Evolutionary conservation across 2,888 invertebrate species (phyloP).

Genomic region (Zygothrica quintamaculata): DNA sequence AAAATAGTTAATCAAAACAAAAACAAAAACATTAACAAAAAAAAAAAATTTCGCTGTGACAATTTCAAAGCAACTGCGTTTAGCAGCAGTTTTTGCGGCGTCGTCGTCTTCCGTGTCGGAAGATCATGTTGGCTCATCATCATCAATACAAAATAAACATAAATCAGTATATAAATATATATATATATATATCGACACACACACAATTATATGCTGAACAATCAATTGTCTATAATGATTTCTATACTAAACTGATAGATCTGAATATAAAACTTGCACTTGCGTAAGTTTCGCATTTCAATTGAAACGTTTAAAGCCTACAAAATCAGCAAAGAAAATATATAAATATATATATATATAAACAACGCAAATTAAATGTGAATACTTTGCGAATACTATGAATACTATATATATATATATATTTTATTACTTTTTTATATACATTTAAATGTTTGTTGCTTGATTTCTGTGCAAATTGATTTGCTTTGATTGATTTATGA

Average conservation of each 20-base stretch:
- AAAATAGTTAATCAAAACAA: conserved; percentile 62
- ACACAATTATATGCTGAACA: conserved; percentile 16
- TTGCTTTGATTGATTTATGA: too few species aligned
- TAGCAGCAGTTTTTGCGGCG: conserved; percentile 27
- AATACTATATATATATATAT: too few species aligned
- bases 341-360: too few species aligned
- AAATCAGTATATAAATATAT: conserved; percentile 11
- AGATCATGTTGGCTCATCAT: conserved; percentile 56
- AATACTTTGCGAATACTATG: too few species aligned
- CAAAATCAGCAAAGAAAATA: conserved; percentile 39
- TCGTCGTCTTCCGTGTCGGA: conserved; percentile 77
- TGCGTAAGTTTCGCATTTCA: conserved; percentile 61
- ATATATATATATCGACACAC: conserved; percentile 8
- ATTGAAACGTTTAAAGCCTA: conserved; percentile 55
- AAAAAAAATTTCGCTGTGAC: conserved; percentile 62
- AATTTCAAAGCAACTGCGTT: conserved; percentile 42
- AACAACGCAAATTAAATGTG: too few species aligned
- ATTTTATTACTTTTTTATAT: too few species aligned
- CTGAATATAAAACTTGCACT: conserved; percentile 45
- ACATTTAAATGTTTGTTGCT: too few species aligned
- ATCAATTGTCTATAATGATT: conserved; percentile 14
- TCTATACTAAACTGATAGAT: conserved; percentile 15
- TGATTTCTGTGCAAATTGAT: too few species aligned
- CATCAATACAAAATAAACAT: conserved; percentile 31
- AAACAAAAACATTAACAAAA: too few species aligned